Conservation (phyloP, 2,888 invertebrate species). For the Agrochola macilenta region DNA sequence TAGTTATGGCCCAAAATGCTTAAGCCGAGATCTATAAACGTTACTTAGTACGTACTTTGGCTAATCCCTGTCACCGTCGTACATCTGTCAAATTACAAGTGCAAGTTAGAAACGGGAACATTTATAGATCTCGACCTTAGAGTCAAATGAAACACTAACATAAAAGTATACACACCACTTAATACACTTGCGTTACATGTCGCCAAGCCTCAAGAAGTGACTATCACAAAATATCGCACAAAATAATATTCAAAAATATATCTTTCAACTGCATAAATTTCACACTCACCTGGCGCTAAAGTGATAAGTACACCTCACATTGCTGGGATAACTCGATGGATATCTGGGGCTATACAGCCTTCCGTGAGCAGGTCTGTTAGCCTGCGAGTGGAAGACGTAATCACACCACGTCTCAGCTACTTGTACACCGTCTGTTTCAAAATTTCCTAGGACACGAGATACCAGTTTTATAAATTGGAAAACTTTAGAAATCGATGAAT, state of each 20-base stretch:
- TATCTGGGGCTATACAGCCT: conserved; percentile 97
- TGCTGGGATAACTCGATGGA: conserved; percentile 98
- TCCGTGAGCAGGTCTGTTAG: conserved; percentile 92
- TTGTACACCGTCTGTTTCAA: conserved; percentile 95
- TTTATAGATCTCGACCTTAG: background rate
- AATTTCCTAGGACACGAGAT: conserved; percentile 91
- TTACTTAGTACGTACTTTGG: too few relatives aligned
- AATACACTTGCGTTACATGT: background rate
- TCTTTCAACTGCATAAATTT: background rate
- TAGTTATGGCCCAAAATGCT: background rate
- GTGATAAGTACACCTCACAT: conserved; percentile 96
- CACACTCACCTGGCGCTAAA: conserved; percentile 95
- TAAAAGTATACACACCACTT: background rate
- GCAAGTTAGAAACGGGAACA: too few relatives aligned
- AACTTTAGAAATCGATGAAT: conserved; percentile 61
- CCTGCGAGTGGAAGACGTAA: conserved; percentile 95
- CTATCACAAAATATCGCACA: background rate
- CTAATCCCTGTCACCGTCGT: too few relatives aligned
- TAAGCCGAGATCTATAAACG: too few relatives aligned
- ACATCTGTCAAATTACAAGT: too few relatives aligned
- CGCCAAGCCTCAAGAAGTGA: background rate
- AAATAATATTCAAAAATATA: background rate
- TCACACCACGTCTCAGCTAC: conserved; percentile 95
- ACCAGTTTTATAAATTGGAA: conserved; percentile 65
- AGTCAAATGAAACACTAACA: background rate